Base-by-base conservation (phyloP, 2,113 vertebrate species). In the Cromileptes altivelis region DNA sequence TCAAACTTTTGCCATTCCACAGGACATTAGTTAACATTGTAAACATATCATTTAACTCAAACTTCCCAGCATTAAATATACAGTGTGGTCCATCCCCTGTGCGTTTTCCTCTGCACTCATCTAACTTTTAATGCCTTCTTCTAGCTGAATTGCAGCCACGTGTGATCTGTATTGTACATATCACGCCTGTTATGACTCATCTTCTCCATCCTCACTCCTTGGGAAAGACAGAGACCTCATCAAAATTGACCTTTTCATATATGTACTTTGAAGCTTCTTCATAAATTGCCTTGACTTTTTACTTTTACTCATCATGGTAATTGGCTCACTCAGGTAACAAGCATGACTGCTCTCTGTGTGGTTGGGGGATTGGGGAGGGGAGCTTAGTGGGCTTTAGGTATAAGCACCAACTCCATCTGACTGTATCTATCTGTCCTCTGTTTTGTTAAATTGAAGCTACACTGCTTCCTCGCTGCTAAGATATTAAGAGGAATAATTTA, bases 231-330 rank as follows among this genome's bases (percentile, higher is more conserved):
- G 75, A 86, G 64, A 80, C 79, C 89, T 92, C 88, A 91, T 93
- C 89, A 93, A 87, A 92, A 77, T 18, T 93, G 94, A 94, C 94
- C 93, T 94, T 94, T 93, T 91, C 87, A 81, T 78, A 86, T 70
- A 75, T 80, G 80, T 91, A 78, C 89, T 93, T 92, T 92, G 86
- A 91, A 90, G 89, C 87, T 81, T 82, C 86, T 79, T 80, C 82
- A 52, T 89, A 93, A 91, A 94, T 93, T 91, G 91, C 80, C 75
- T 80, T 89, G 92, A 88, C 90, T 92, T 92, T 92, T 92, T 85
- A 76, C 80, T 91, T 90, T 87, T 88, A 84, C 79, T 85, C 84
- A 87, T 90, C 37, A 63, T n/a, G 0, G 84, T 91, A 92, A 93
- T 92, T 91, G 91, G 83, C 81, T 62, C 13, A 69, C 86, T 91